Base-by-base conservation (phyloP, 2,888 invertebrate genomes). In the Operophtera brumata region DNA sequence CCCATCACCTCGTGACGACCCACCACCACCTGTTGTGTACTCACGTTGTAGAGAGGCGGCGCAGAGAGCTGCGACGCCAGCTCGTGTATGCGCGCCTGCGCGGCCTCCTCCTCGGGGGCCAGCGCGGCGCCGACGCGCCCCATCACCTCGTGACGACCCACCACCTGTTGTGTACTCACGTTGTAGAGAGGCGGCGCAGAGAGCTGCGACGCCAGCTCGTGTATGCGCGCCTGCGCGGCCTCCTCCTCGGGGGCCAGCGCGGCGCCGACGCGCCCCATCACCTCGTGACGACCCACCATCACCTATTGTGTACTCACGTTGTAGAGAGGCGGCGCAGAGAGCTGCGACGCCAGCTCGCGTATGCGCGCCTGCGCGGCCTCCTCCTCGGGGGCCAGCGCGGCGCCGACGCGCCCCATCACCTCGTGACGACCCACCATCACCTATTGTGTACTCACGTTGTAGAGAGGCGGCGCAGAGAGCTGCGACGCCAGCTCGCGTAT, bases 151-250 rank as follows among this genome's bases (percentile, higher is more conserved):
- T 97, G 97, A 37, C 95, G 94, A 0, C 96, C 95, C 66, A 97
- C 92, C 64, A 97, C 93, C 96, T 97, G 72, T 0, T 10, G 44
- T 8, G 37, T 48, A 82, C 84, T 86, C 77, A 96, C 96, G 85
- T 97, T 97, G 75, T 96, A 97, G 66, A 98, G 96, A 36, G 97
- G 96, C 28, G 98, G 98, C 10, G 96, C 95, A 67, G 96, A 96
- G 12, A 99, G 92, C 72, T 97, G 95, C 0, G 95, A 93, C 57
- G 96, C 94, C 75, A 98, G 93, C 49, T 95, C 94, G 82, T 98
- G 97, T 42, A 98, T 90, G 63, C 96, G 94, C 46, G 96, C 96
- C 45, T 96, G 92, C n/a, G 97, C 87, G 8, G 94, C 93, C 80
- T 98, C 98, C 80, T 99, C 99, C 70, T 98, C 97, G 0, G 96